These are phyloP conservation scores for Agonum fuliginosum DNA, from an alignment of 2,888 invertebrate species.

Conservation along the genomic window DNA sequence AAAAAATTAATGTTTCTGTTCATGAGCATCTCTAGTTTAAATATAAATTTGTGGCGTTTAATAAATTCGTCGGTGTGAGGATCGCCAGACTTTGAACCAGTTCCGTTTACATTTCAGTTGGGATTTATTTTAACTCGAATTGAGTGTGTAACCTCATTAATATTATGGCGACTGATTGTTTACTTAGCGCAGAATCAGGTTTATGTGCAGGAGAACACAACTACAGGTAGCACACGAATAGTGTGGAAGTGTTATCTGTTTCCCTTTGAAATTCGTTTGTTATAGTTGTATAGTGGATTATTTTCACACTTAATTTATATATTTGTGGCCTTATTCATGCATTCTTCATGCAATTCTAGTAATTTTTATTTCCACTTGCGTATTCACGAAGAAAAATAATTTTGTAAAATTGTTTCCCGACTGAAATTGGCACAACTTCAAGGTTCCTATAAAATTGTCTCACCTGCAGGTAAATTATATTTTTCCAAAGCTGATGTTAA, in stretches of 20 bases:
- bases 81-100: conserved; percentile 54
- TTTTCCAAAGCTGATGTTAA: no score
- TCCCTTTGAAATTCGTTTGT: no score
- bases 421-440: no score
- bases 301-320: conserved; percentile 1
- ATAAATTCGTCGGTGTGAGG: conserved; percentile 47
- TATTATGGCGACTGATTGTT: conserved; percentile 58
- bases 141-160: conserved; percentile 59
- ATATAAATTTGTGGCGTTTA: conserved; percentile 47
- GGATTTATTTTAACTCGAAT: conserved; percentile 57
- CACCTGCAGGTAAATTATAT: no score
- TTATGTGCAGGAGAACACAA: conserved; percentile 18
- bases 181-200: conserved; percentile 46
- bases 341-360: no score
- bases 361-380: no score
- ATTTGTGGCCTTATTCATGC: conserved; percentile 12
- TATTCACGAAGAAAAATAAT: no score
- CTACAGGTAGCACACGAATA: conserved; percentile 20
- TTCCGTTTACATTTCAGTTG: conserved; percentile 54
- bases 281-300: neutral
- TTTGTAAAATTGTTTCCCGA: no score
- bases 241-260: no score
- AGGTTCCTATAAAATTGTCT: no score
- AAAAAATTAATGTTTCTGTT: no score
- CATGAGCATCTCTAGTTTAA: no score